phyloP scores from a whole-genome alignment of 2,888 invertebrate genomes.

The Digitonthophagus gazella region DNA sequence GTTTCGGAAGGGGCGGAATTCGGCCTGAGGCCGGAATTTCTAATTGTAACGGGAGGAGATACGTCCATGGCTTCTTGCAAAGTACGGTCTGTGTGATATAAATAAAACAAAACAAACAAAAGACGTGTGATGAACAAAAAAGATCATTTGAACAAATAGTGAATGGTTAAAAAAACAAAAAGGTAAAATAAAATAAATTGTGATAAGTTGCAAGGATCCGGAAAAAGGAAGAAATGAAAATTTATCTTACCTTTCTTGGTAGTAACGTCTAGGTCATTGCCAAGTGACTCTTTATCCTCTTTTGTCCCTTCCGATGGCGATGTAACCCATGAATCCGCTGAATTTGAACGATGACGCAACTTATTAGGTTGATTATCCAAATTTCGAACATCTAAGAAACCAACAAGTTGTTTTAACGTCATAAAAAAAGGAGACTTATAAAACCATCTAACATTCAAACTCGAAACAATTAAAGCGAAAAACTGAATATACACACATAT shows the following conservation, averaged over 20 bases:
- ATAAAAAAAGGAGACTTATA: too few relatives aligned
- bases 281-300: constrained; percentile 25
- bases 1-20: not conserved
- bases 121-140: not conserved
- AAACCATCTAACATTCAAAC: too few relatives aligned
- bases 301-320: constrained; percentile 37
- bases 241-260: constrained; percentile 25
- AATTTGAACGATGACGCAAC: constrained; percentile 56
- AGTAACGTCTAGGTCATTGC: constrained; percentile 29
- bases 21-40: constrained; percentile 19
- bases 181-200: too few relatives aligned
- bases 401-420: not conserved
- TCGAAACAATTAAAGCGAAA: too few relatives aligned
- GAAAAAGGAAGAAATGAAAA: not conserved
- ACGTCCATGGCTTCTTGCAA: constrained; percentile 31
- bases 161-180: not conserved
- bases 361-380: constrained; percentile 46
- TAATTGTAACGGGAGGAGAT: constrained; percentile 37
- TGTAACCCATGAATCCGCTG: constrained; percentile 56
- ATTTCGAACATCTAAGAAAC: constrained; percentile 35
- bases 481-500: too few relatives aligned
- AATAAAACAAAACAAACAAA: constrained; percentile 7
- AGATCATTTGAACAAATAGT: not conserved
- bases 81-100: constrained; percentile 26
- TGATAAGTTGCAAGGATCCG: too few relatives aligned